Evolutionary conservation across 1,140 invertebrate species (phyloP), one percentile per base, ranked within the genome.

Genomic region (Nasonia longicornis): DNA sequence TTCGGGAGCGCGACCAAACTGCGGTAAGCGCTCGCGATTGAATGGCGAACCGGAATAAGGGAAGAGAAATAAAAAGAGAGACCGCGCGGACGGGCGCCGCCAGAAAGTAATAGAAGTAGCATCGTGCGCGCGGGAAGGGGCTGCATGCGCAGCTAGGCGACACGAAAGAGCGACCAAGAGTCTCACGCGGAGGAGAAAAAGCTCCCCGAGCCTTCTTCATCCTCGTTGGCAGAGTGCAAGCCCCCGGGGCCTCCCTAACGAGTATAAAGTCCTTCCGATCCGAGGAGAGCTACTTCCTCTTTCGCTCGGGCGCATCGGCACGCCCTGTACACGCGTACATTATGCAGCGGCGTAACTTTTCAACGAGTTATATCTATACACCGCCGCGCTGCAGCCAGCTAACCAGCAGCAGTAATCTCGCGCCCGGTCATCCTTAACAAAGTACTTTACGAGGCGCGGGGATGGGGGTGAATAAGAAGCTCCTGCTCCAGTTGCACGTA

Each of bases 211-310:
- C 58, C 76, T 38, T 69, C 45, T 22, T 35, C 79, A 75, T 38
- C 26, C 22, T 79, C 71, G 12, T 52, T 6, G 52, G 52, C 58
- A 77, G n/a, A 77, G 31, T 78, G 74, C 78, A 77, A 84, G 75
- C 75, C 75, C 77, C 75, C 70, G 12, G 80, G 69, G 75, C 29
- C 75, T 82, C 70, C 80, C 77, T 82, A 77, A 82, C 69, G 67
- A 82, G 69, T 82, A 58, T 58, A 82, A 82, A 82, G 75, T 82
- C 75, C 69, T 82, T 73, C 66, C 70, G 74, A 78, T 82, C 52
- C 77, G 45, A 35, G 31, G 10, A 74, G 45, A 66, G 63, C 38
- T 31, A 38, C 45, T 42, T 71, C 35, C 73, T 29, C 35, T 81
- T 12, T 20, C 31, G 26, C 63, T 73, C 12, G 10, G 45, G 35